A percentile compares a stretch with the other conserved stretches of the same genome.
These are phyloP conservation scores for Brachionus asplanchnoidis DNA, from an alignment of 1,140 invertebrate genomes.

Conservation along the genomic window DNA sequence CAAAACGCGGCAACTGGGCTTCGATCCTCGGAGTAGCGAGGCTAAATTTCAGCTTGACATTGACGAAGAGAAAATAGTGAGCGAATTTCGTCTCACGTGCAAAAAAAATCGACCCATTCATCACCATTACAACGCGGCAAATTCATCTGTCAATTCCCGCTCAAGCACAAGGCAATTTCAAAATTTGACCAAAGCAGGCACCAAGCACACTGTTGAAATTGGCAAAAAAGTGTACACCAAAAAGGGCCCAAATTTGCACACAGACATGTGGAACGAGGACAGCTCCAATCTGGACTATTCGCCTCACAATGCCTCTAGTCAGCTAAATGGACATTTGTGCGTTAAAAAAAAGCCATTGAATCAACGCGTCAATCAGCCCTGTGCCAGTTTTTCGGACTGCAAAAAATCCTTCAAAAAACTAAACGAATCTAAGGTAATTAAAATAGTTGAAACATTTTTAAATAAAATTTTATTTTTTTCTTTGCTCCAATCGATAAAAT, in stretches of 20 bases:
- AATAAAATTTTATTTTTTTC: not conserved
- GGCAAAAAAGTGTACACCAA: not conserved
- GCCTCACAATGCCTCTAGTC: not conserved
- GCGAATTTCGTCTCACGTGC: not conserved
- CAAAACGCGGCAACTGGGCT: not conserved
- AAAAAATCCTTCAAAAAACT: not conserved
- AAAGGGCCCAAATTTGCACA: not conserved
- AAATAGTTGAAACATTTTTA: not conserved
- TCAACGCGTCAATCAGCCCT: not conserved
- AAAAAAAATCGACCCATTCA: slow-evolving; percentile 22
- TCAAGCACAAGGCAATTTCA: slow-evolving; percentile 11
- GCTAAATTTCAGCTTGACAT: slow-evolving; percentile 13
- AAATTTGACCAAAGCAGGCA: not conserved
- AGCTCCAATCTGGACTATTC: not conserved
- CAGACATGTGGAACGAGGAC: not conserved
- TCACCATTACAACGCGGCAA: not conserved
- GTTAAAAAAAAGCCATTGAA: not conserved
- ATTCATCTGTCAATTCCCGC: not conserved
- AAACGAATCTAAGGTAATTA: not conserved
- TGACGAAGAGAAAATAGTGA: slow-evolving; percentile 33
- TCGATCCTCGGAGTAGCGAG: not conserved
- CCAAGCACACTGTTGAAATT: not conserved
- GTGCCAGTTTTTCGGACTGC: not conserved
- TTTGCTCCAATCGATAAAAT: not conserved
- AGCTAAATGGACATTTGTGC: not conserved